A percentile compares a stretch with the other conserved stretches of the same genome.
Conservation (phyloP, 2,113 vertebrate species). For the Chloropsis hardwickii region DNA sequence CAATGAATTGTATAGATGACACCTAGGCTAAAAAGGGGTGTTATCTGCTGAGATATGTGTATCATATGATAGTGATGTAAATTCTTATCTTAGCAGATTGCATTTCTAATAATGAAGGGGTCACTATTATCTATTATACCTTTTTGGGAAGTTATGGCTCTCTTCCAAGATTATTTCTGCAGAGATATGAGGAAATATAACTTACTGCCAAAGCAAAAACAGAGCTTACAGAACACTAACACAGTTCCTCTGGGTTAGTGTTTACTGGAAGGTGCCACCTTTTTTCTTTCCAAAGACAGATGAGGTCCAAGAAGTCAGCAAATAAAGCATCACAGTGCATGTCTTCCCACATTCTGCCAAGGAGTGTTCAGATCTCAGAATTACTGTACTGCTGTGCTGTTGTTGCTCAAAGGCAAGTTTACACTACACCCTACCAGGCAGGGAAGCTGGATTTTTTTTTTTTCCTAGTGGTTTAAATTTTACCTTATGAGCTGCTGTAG, state of each 20-base stretch:
- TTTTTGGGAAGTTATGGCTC: neutral
- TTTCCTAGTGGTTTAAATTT: neutral
- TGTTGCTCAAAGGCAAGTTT: neutral
- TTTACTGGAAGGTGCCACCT: neutral
- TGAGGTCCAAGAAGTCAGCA: neutral
- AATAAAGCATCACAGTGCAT: rapidly evolving
- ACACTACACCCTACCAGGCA: neutral
- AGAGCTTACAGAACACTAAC: neutral
- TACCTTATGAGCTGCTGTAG: neutral
- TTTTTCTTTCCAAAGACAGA: neutral
- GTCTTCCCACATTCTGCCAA: neutral
- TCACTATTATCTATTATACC: neutral
- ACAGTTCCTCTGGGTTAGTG: neutral
- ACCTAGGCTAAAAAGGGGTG: neutral
- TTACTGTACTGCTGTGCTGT: neutral
- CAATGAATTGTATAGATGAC: neutral
- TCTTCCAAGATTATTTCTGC: neutral
- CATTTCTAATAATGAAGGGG: neutral
- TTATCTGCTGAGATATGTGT: neutral
- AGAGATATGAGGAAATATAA: neutral
- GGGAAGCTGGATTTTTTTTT: neutral
- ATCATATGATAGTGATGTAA: neutral
- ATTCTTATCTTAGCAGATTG: neutral
- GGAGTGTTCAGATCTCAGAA: neutral
- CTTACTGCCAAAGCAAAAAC: neutral